phyloP scores from a whole-genome alignment of 1,140 invertebrate genomes.

The Drosophila baimaii region DNA sequence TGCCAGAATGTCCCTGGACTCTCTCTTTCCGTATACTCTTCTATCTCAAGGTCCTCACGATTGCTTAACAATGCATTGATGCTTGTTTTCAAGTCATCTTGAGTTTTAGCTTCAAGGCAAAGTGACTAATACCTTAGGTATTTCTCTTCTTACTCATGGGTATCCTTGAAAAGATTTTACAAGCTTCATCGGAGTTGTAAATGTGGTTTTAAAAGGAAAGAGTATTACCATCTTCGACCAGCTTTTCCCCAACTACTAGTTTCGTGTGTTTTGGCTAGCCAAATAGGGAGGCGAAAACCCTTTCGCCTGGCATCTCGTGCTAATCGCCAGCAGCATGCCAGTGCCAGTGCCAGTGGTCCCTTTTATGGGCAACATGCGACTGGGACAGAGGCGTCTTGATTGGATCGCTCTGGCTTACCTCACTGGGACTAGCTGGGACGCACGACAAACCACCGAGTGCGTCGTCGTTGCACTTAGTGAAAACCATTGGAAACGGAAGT shows the following conservation, averaged over 20 bases:
- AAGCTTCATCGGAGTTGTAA: not conserved
- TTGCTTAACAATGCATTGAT: no score
- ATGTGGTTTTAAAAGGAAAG: not conserved
- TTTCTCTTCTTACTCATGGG: not conserved
- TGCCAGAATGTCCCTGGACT: conserved; percentile 23
- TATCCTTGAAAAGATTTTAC: not conserved
- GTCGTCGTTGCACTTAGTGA: conserved; percentile 28
- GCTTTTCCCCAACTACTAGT: conserved; percentile 9
- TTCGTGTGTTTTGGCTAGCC: conserved; percentile 17
- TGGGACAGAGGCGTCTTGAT: conserved; percentile 32
- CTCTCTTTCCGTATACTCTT: conserved; percentile 11
- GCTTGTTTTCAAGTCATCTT: not conserved
- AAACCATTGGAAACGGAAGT: conserved; percentile 56
- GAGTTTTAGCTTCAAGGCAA: not conserved
- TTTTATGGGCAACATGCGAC: conserved; percentile 47
- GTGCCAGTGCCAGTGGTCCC: conserved; percentile 33
- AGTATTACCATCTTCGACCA: conserved; percentile 3
- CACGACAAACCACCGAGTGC: conserved; percentile 22
- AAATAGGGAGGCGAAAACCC: conserved; percentile 42
- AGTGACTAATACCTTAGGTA: not conserved
- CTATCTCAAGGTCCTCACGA: not conserved
- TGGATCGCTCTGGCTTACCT: conserved; percentile 22
- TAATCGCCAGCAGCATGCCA: conserved; percentile 52
- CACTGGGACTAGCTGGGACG: conserved; percentile 14
- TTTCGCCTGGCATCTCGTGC: conserved; percentile 46